Percentiles rank a stretch among this genome's conserved stretches.
These are phyloP conservation scores for Chymomyza fuscimana DNA, from an alignment of 2,888 invertebrate species.

Conservation along the genomic window DNA sequence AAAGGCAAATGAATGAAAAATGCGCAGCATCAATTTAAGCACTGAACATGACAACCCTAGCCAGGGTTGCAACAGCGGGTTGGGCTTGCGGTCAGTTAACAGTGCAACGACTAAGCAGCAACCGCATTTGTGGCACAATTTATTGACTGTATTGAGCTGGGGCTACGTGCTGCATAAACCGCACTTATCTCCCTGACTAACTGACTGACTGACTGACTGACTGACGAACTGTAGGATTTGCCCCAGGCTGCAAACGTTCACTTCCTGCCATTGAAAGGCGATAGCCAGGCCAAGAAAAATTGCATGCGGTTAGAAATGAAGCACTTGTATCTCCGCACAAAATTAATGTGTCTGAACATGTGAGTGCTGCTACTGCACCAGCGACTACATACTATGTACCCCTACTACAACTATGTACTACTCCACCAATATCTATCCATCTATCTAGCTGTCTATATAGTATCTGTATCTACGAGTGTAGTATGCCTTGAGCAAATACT, in stretches of 20 bases:
- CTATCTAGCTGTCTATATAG: background rate
- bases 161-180: constrained; percentile 71
- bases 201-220: constrained; percentile 51
- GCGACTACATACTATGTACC: background rate
- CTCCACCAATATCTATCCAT: background rate
- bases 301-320: constrained; percentile 70
- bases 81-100: background rate
- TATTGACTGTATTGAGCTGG: constrained; percentile 72
- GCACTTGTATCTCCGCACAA: constrained; percentile 43
- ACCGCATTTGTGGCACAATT: constrained; percentile 52
- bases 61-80: background rate
- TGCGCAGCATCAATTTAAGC: constrained; percentile 54
- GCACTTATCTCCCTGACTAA: constrained; percentile 71
- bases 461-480: background rate
- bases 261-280: constrained; percentile 67
- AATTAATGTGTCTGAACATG: constrained; percentile 67
- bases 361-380: constrained; percentile 24
- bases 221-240: constrained; percentile 37
- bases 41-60: background rate
- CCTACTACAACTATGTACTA: background rate
- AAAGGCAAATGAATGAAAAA: constrained; percentile 35
- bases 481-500: constrained; percentile 61
- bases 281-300: constrained; percentile 67
- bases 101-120: background rate
- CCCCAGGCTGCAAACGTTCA: constrained; percentile 12